Evolutionary conservation across 30 jellyfish, hydroid and myxozoan species (phyloP), one percentile per base, ranked within the genome.

Genomic region (Clytia hemisphaerica): DNA sequence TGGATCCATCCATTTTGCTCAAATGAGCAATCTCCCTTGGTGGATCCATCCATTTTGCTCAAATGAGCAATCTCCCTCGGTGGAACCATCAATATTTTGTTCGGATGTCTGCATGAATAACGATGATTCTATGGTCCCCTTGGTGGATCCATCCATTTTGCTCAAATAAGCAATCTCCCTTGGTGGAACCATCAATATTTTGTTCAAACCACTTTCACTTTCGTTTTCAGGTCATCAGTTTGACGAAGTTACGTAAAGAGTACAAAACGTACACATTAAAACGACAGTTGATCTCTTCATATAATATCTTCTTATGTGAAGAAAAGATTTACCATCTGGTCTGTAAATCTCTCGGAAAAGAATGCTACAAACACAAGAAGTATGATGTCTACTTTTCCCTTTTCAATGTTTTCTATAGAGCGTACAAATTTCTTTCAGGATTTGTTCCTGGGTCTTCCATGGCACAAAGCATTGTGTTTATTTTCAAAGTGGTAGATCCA

Each of bases 261-360:
- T 82, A 75, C 83, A 89, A 89, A 64, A 32, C 98, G 31, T 89
- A 45, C 61, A 58, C 61, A 55, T 62, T 45, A 40, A 81, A 82
- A 61, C 75, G 98, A 34, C 71, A 74, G 31, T 67, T 89, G 15
- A 66, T 83, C 54, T 63, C 86, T 35, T 50, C 62, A 4, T 89
- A 67, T 67, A 94, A 65, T 45, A 26, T 58, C 0, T 89, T 89
- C 67, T 78, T 89, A 21, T 89, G 98, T 76, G 98, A 89, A 63
- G 93, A 77, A 4, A 73, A 73, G 16, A 80, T 89, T 21, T 81
- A 72, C 34, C 93, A 61, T 24, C 60, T 82, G 15, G 65, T 77
- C 50, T 80, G 76, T 2, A 76, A 68, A 49, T n/a, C 42, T 4
- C 91, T 89, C 35, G 98, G 98, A 54, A 89, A 89, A 62, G 78